A percentile compares a stretch with the other conserved stretches of the same genome.
Evolutionary conservation across 1,140 invertebrate species (phyloP).

Genomic region (Adelges cooleyi): DNA sequence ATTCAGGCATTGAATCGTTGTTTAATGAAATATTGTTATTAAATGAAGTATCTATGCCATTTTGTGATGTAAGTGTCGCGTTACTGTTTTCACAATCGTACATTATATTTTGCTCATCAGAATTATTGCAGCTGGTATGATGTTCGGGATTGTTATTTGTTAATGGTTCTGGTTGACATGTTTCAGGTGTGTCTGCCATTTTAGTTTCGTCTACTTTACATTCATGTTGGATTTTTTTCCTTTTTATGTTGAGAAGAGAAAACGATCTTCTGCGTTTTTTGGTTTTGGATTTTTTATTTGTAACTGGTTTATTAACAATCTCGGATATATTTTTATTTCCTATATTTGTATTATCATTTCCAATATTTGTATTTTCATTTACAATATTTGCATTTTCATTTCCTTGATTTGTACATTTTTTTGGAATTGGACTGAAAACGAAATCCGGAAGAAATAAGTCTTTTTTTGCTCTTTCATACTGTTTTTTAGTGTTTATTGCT

Average conservation of each 20-base stretch:
- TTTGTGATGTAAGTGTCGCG: no score
- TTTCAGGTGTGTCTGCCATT: no score
- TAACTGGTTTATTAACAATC: background rate
- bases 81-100: no score
- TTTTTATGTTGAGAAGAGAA: no score
- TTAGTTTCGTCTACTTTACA: no score
- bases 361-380: background rate
- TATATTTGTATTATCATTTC: background rate
- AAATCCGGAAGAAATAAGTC: constrained; percentile 8
- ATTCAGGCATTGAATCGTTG: background rate
- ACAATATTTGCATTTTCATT: background rate
- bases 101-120: no score
- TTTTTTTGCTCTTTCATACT: constrained; percentile 9
- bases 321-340: background rate
- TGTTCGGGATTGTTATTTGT: no score
- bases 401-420: background rate
- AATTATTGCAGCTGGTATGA: no score
- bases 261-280: background rate
- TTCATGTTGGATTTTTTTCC: no score
- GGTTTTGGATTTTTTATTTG: background rate
- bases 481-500: background rate
- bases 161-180: no score
- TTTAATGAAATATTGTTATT: background rate
- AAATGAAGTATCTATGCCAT: no score
- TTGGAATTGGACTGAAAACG: background rate